Percentiles rank a stretch among this genome's conserved stretches.
These are phyloP conservation scores for Gadus macrocephalus DNA, from an alignment of 2,113 vertebrate genomes.

Conservation along the genomic window DNA sequence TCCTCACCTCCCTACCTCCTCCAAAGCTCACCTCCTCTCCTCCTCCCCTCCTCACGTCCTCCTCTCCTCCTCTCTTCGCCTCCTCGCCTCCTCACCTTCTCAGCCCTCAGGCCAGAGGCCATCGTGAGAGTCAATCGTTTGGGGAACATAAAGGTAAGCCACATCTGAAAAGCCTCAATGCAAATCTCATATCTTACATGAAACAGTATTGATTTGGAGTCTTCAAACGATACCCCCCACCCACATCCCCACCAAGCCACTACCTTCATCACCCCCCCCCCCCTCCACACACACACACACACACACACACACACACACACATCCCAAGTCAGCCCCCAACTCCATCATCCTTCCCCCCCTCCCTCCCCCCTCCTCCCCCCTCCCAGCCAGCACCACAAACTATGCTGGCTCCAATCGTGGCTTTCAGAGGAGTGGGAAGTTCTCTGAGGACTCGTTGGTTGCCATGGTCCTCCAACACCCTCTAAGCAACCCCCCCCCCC, in stretches of 20 bases:
- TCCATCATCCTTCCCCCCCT: neutral
- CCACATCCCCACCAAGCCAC: slow-evolving; percentile 7
- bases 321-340: too few species aligned
- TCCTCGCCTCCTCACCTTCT: too few species aligned
- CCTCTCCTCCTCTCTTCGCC: too few species aligned
- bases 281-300: neutral
- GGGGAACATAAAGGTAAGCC: slow-evolving; percentile 57
- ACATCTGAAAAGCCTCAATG: slow-evolving; percentile 77
- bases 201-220: slow-evolving; percentile 74
- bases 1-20: slow-evolving; percentile 57
- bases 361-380: neutral
- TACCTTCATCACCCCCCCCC: neutral
- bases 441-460: slow-evolving; percentile 47
- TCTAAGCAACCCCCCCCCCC: neutral
- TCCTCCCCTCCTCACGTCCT: neutral
- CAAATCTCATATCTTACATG: slow-evolving; percentile 76
- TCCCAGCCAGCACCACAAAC: neutral
- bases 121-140: slow-evolving; percentile 44
- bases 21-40: slow-evolving; percentile 57
- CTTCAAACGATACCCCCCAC: slow-evolving; percentile 52
- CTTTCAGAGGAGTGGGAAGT: slow-evolving; percentile 63
- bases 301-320: neutral
- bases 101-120: neutral
- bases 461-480: slow-evolving; percentile 42
- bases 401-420: slow-evolving; percentile 51